Evolutionary conservation across 2,797 vertebrate genomes (phyloP).

Genomic region (Myotis findleyi): DNA sequence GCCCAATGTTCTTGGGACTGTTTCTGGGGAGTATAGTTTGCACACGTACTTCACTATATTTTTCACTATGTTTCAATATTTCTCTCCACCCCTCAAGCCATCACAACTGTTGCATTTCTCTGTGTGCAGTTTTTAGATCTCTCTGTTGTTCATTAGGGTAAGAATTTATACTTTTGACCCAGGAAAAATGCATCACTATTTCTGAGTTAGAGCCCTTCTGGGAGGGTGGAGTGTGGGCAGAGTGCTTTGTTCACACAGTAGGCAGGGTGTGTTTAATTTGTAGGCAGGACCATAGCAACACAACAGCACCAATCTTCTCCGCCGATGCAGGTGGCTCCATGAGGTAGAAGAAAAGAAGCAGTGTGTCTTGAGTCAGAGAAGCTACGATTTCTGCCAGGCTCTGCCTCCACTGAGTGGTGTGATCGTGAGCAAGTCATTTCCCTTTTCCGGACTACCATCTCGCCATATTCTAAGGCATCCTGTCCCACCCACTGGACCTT

Average conservation of each 20-base stretch:
- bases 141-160: conserved; percentile 66
- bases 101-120: conserved; percentile 50
- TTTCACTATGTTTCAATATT: conserved; percentile 51
- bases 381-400: background rate
- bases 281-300: background rate
- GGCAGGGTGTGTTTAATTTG: background rate
- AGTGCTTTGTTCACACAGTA: background rate
- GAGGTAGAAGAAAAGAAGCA: background rate
- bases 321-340: background rate
- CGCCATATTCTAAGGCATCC: background rate
- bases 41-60: background rate
- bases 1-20: conserved; percentile 60
- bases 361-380: background rate
- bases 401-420: background rate
- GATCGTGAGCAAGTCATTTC: conserved; percentile 35
- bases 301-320: conserved; percentile 18
- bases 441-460: background rate
- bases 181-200: conserved; percentile 11
- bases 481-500: background rate
- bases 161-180: conserved; percentile 60
- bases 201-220: conserved; percentile 57
- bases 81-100: conserved; percentile 54
- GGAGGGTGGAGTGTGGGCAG: conserved; percentile 25
- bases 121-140: conserved; percentile 66
- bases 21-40: conserved; percentile 50